Conservation (phyloP, 2,113 vertebrate genomes). For the Caloenas nicobarica region DNA sequence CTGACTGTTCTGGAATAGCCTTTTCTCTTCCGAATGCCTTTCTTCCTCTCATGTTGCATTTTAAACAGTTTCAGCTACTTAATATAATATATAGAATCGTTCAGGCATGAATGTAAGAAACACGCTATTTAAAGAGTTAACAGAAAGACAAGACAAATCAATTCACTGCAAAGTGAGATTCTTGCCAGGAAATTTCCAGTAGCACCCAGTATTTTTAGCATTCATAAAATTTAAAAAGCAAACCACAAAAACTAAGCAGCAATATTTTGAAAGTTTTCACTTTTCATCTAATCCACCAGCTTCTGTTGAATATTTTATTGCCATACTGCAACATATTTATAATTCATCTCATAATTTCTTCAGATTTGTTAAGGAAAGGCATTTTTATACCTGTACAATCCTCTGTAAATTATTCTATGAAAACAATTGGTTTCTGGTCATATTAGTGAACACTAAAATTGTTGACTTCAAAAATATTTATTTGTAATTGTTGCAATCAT, state of each 20-base stretch:
- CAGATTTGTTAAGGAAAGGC: neutral
- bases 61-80: conserved; percentile 5
- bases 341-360: conserved; percentile 47
- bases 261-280: conserved; percentile 34
- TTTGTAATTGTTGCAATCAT: neutral
- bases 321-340: conserved; percentile 18
- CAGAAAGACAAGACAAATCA: conserved; percentile 14
- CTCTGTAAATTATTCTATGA: neutral
- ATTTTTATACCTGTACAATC: neutral
- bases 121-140: neutral
- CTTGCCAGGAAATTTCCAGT: conserved; percentile 22
- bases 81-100: conserved; percentile 2
- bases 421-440: neutral
- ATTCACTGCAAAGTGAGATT: neutral
- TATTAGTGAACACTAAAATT: neutral
- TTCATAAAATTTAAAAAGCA: conserved; percentile 17
- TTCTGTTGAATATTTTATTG: conserved; percentile 53
- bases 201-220: conserved; percentile 15
- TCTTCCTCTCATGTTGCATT: conserved; percentile 1
- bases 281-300: conserved; percentile 24
- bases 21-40: neutral
- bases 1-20: neutral
- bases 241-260: conserved; percentile 1
- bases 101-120: conserved; percentile 27
- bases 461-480: neutral